A percentile compares a stretch with the other conserved stretches of the same genome.
phyloP scores from a whole-genome alignment of 2,113 vertebrate genomes.

The Stigmatopora argus region DNA sequence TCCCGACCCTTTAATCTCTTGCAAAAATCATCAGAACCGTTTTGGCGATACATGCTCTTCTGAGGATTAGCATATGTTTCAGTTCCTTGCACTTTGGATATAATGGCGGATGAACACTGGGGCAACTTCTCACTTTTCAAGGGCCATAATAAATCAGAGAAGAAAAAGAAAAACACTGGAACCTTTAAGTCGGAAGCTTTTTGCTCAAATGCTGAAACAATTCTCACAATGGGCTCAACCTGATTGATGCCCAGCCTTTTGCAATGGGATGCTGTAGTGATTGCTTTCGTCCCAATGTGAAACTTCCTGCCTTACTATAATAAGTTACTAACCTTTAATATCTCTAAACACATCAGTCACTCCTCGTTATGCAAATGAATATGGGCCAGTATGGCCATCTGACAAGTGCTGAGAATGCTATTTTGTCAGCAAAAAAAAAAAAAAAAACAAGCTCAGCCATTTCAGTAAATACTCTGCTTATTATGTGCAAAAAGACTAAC shows the following conservation, averaged over 20 bases:
- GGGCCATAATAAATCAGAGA: not conserved
- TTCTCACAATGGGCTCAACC: not conserved
- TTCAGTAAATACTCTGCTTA: slow-evolving; percentile 26
- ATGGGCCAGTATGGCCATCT: not conserved
- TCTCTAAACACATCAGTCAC: not conserved
- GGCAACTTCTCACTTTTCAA: slow-evolving; percentile 20
- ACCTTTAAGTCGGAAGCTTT: not conserved
- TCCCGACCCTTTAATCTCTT: slow-evolving; percentile 47
- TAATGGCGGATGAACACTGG: slow-evolving; percentile 40
- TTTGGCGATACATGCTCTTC: slow-evolving; percentile 40
- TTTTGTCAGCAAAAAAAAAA: slow-evolving; percentile 6
- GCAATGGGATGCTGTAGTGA: not conserved
- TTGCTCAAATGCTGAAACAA: not conserved
- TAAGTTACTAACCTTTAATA: not conserved
- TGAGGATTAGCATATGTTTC: slow-evolving; percentile 62
- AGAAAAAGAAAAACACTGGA: not conserved
- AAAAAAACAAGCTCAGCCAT: slow-evolving; percentile 21
- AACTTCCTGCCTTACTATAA: not conserved
- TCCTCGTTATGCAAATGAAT: slow-evolving; percentile 1
- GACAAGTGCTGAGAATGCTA: not conserved
- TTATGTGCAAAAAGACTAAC: too few species aligned
- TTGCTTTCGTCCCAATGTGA: not conserved
- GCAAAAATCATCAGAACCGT: slow-evolving; percentile 37
- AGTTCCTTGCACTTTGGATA: slow-evolving; percentile 37
- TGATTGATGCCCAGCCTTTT: slow-evolving; percentile 2